Evolutionary conservation across 2,113 vertebrate species (phyloP), one percentile per base, ranked within the genome.

Genomic region (Pseudorectes ferrugineus): DNA sequence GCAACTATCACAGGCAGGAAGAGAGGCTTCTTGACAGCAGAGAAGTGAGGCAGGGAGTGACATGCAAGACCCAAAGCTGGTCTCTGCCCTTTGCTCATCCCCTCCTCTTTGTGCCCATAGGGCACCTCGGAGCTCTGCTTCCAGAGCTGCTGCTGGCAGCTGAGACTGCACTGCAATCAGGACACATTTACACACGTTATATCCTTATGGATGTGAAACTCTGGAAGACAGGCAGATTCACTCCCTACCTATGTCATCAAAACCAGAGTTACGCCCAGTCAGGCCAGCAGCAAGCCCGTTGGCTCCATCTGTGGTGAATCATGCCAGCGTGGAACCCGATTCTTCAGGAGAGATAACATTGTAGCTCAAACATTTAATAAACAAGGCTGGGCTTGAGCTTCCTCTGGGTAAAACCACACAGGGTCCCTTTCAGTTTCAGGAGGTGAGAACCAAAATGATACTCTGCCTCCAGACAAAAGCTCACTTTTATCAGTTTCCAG

Each of bases 321-420:
- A 83, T 28, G 77, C 79, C 94, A 75, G 73, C 10, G 3, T 82
- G 91, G 94, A 97, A 85, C 70, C 83, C 80, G 88, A 88, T 90
- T 91, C 86, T 77, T 62, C 67, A 72, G 21, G 31, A 70, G 26
- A 96, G 95, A 95, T 85, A 97, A 94, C 71, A 79, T 54, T 71
- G 74, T 26, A 84, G 68, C 88, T 91, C 4, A 0, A 70, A 58
- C n/a, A 73, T 94, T 92, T 80, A 90, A 89, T 77, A 91, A 96
- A 85, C 76, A 88, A 65, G 76, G 87, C 77, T 88, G 81, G 85
- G 61, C 90, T 96, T 95, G 92, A 92, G 75, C 85, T 93, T 95
- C 95, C 75, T 97, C 89, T 89, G 90, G 55, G 88, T 95, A 70
- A 92, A 95, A 96, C 92, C 83, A 87, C 89, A 85, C 59, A 61